Evolutionary conservation across 2,797 vertebrate genomes (phyloP).

Genomic region (Myotis planiceps): DNA sequence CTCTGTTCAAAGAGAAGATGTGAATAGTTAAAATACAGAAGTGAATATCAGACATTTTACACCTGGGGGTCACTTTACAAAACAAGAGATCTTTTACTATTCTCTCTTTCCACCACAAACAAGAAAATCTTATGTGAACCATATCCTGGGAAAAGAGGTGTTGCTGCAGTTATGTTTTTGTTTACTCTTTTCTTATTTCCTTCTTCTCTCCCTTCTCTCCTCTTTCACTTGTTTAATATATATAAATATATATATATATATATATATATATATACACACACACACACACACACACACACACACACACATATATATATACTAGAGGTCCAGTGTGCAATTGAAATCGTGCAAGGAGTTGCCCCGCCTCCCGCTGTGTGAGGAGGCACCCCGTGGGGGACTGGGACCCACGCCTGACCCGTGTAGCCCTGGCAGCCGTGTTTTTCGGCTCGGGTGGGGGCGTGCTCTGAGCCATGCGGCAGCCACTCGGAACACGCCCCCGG

Average conservation of each 20-base stretch:
- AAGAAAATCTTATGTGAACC: not conserved
- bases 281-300: not conserved
- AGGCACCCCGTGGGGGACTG: too few relatives aligned
- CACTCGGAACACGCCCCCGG: too few relatives aligned
- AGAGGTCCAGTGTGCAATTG: too few relatives aligned
- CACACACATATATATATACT: not conserved
- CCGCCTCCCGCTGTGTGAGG: too few relatives aligned
- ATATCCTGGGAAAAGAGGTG: not conserved
- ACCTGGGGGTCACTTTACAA: not conserved
- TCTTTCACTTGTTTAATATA: not conserved
- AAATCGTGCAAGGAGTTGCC: too few relatives aligned
- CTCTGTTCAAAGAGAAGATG: not conserved
- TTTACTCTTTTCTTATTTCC: not conserved
- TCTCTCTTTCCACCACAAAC: not conserved
- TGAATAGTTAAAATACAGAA: not conserved
- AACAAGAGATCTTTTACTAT: not conserved
- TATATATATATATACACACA: not conserved
- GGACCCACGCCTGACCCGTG: too few relatives aligned
- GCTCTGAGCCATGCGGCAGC: too few relatives aligned
- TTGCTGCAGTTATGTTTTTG: not conserved
- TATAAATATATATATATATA: not conserved
- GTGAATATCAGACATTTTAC: not conserved
- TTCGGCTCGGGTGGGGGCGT: too few relatives aligned
- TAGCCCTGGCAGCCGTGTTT: too few relatives aligned
- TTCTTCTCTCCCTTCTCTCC: not conserved